phyloP scores from a whole-genome alignment of 1,140 invertebrate species.

The Olivierus martensii region DNA sequence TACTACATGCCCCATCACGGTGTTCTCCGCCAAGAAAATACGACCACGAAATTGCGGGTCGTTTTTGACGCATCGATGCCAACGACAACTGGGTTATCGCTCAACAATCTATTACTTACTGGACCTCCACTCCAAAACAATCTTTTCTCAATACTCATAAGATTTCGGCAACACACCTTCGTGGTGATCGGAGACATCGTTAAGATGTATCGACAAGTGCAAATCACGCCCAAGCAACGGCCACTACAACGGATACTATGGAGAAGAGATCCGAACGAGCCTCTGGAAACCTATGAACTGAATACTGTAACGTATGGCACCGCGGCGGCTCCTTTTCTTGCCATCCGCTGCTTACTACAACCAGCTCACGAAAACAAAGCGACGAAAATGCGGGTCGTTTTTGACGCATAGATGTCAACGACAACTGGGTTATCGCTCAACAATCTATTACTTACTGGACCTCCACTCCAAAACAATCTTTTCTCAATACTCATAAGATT shows the following conservation, averaged over 20 bases:
- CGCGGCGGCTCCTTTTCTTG: not conserved
- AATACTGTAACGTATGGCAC: not conserved
- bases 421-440: not conserved
- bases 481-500: not conserved
- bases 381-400: conserved; percentile 21
- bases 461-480: not conserved
- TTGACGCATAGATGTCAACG: conserved; percentile 12
- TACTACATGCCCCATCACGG: conserved; percentile 19
- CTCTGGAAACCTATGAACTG: not conserved
- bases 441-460: not conserved
- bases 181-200: not conserved
- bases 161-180: not conserved
- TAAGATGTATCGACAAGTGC: not conserved
- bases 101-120: not conserved
- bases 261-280: not conserved
- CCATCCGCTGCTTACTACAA: not conserved
- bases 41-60: conserved; percentile 18
- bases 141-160: not conserved
- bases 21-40: conserved; percentile 14
- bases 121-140: not conserved
- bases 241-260: not conserved
- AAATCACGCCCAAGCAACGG: not conserved
- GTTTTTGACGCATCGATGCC: conserved; percentile 19
- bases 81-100: not conserved
- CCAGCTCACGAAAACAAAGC: not conserved